Conservation (phyloP, 2,797 vertebrate genomes). For the Prionace glauca region DNA sequence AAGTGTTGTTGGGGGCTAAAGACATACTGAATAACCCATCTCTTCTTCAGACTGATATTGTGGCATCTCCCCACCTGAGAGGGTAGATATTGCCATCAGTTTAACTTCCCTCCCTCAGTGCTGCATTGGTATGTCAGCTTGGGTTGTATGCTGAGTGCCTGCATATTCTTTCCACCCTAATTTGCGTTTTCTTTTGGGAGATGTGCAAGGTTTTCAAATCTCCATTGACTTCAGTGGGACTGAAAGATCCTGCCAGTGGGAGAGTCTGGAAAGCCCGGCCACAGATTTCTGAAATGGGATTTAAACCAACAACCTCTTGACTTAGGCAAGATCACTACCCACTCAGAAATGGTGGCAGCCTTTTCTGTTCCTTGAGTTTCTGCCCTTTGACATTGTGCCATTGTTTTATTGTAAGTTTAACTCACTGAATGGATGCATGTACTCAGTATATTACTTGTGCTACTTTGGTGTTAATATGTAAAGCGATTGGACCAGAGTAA, state of each 20-base stretch:
- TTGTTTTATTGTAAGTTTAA: neutral
- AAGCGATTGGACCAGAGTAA: neutral
- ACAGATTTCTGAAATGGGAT: no score
- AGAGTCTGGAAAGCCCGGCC: no score
- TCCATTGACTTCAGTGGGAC: no score
- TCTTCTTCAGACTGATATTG: neutral
- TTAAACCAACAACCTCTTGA: neutral
- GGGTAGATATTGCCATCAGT: neutral
- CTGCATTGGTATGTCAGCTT: neutral
- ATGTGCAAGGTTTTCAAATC: no score
- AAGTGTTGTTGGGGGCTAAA: neutral
- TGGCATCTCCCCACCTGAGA: neutral
- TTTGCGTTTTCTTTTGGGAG: no score
- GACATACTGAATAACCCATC: neutral
- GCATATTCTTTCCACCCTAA: no score
- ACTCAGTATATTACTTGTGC: neutral
- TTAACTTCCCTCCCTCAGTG: neutral
- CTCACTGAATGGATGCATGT: neutral
- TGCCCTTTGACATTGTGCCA: neutral
- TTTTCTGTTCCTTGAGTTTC: neutral
- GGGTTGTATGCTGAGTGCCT: neutral
- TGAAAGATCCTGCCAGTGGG: no score
- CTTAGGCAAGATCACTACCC: neutral
- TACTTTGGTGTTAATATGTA: neutral
- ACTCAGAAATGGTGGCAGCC: neutral